These are phyloP conservation scores for Hydrozoanthus tunicans DNA, from an alignment of 64 coral and sea anemone genomes.

Conservation along the genomic window DNA sequence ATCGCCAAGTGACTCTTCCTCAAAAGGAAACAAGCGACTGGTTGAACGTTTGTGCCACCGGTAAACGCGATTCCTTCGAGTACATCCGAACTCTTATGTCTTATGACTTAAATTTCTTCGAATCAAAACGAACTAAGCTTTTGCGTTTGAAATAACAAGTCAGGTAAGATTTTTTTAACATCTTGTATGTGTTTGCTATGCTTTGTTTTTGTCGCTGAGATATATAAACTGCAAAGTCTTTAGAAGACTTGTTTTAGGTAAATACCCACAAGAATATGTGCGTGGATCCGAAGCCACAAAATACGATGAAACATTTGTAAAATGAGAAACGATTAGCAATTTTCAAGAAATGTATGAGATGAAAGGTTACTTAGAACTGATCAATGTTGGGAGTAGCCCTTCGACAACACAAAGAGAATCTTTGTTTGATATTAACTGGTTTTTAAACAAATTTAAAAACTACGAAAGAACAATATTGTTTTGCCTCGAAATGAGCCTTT, in stretches of 20 bases:
- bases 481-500: too few relatives aligned
- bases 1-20: constrained; percentile 25
- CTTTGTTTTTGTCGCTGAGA: neutral
- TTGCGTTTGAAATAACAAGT: neutral
- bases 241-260: neutral
- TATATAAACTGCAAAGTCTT: neutral
- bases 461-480: too few relatives aligned
- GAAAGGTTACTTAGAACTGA: too few relatives aligned
- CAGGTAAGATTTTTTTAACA: constrained; percentile 3
- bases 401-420: too few relatives aligned
- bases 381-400: too few relatives aligned
- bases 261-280: neutral
- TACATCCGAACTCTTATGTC: neutral
- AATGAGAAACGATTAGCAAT: neutral
- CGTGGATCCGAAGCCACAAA: neutral
- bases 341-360: too few relatives aligned
- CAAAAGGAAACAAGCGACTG: constrained; percentile 22
- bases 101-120: neutral
- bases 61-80: neutral
- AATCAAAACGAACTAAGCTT: neutral
- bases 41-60: constrained; percentile 33
- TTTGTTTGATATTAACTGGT: too few relatives aligned
- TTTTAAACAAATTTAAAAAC: too few relatives aligned
- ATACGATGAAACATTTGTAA: neutral
- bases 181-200: neutral